A percentile compares a stretch with the other conserved stretches of the same genome.
Conservation (phyloP, 2,797 vertebrate species). For the Aselliscus stoliczkanus region DNA sequence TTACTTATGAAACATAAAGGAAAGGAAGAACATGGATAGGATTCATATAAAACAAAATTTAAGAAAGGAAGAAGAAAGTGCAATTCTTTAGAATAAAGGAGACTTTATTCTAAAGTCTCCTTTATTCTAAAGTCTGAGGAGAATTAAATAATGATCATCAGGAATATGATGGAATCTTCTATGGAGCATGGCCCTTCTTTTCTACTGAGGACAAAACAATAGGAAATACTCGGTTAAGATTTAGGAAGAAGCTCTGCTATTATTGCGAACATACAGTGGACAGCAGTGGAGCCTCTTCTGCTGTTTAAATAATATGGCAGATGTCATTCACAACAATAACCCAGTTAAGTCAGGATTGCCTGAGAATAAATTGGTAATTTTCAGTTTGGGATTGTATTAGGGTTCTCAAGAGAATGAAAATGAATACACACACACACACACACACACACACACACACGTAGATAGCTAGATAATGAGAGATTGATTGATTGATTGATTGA, state of each 20-base stretch:
- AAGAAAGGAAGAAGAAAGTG: conserved; percentile 1
- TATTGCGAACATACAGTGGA: background rate
- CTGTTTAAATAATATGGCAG: background rate
- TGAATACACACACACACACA: too few relatives aligned
- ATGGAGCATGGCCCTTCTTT: background rate
- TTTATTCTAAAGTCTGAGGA: too few relatives aligned
- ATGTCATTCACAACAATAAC: background rate
- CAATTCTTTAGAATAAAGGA: conserved; percentile 26
- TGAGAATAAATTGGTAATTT: background rate
- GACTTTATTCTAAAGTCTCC: too few relatives aligned
- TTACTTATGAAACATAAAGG: background rate
- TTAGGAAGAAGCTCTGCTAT: background rate
- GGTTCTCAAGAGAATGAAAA: background rate
- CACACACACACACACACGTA: too few relatives aligned
- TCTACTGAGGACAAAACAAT: background rate
- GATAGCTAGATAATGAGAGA: background rate
- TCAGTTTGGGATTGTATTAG: background rate
- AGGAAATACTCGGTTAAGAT: background rate
- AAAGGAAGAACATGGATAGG: background rate
- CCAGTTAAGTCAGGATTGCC: background rate
- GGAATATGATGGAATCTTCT: background rate
- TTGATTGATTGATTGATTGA: background rate
- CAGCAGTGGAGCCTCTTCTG: background rate
- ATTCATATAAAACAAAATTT: background rate
- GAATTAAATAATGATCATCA: background rate